Conservation (phyloP, 2,888 invertebrate species). For the Bombylius major region DNA sequence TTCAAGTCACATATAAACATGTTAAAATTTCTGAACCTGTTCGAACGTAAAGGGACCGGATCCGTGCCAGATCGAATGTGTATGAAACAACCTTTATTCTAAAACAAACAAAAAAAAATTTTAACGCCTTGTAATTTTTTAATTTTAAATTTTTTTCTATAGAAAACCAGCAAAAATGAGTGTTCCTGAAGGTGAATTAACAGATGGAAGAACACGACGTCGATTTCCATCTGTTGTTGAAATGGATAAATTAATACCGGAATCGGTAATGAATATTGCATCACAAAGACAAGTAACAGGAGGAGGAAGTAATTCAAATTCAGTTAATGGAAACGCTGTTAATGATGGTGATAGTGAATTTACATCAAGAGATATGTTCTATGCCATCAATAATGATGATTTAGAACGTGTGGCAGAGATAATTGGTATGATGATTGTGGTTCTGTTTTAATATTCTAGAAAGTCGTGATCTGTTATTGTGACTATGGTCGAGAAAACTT, state of each 20-base stretch:
- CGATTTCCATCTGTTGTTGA: slow-evolving; percentile 7
- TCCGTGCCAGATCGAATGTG: too few relatives aligned
- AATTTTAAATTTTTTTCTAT: neutral
- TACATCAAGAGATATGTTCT: slow-evolving; percentile 33
- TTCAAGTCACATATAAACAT: too few relatives aligned
- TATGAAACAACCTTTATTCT: too few relatives aligned
- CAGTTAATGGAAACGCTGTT: neutral
- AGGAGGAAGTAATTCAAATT: neutral
- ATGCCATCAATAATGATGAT: slow-evolving; percentile 35
- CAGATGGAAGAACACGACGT: neutral
- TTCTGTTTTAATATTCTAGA: too few relatives aligned
- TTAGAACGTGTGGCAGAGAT: slow-evolving; percentile 36
- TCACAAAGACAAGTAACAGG: slow-evolving; percentile 9
- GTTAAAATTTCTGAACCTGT: too few relatives aligned
- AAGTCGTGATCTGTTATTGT: neutral
- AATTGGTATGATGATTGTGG: slow-evolving; percentile 20
- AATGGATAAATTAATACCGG: slow-evolving; percentile 33
- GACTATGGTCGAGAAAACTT: neutral
- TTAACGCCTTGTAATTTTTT: too few relatives aligned
- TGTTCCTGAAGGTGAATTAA: slow-evolving; percentile 26
- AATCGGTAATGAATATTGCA: slow-evolving; percentile 33
- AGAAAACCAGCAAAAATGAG: slow-evolving; percentile 45
- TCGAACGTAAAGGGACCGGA: too few relatives aligned
- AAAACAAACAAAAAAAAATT: too few relatives aligned
- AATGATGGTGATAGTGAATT: slow-evolving; percentile 18